phyloP scores from a whole-genome alignment of 2,113 vertebrate genomes.

The Protobothrops flavoviridis region DNA sequence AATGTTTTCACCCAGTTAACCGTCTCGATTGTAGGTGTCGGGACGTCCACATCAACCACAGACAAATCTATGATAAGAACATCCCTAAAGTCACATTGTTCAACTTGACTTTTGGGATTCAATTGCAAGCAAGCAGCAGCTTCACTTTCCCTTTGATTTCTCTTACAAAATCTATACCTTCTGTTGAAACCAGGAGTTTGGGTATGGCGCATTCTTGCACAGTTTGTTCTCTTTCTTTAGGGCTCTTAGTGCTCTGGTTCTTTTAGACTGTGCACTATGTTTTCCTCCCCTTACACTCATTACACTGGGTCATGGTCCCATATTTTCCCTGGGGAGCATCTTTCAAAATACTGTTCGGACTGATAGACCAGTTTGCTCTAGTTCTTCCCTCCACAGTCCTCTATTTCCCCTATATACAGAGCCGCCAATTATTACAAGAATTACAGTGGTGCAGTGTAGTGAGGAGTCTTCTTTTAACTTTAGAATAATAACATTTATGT shows the following conservation, averaged over 20 bases:
- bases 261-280: not conserved
- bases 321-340: not conserved
- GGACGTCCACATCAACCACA: not conserved
- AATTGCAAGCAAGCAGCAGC: not conserved
- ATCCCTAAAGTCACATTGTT: not conserved
- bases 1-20: not conserved
- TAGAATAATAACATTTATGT: not conserved
- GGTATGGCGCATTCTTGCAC: not conserved
- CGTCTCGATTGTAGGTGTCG: not conserved
- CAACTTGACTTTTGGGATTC: not conserved
- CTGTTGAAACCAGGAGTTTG: not conserved
- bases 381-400: not conserved
- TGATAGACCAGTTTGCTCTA: not conserved
- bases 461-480: not conserved
- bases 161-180: not conserved
- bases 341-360: not conserved
- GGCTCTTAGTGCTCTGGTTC: not conserved
- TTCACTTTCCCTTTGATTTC: not conserved
- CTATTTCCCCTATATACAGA: not conserved
- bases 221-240: not conserved
- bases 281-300: not conserved
- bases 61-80: not conserved
- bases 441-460: not conserved
- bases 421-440: not conserved
- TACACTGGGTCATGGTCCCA: not conserved